Base-by-base conservation (phyloP, 2,797 vertebrate genomes). In the Mus minutoides region DNA sequence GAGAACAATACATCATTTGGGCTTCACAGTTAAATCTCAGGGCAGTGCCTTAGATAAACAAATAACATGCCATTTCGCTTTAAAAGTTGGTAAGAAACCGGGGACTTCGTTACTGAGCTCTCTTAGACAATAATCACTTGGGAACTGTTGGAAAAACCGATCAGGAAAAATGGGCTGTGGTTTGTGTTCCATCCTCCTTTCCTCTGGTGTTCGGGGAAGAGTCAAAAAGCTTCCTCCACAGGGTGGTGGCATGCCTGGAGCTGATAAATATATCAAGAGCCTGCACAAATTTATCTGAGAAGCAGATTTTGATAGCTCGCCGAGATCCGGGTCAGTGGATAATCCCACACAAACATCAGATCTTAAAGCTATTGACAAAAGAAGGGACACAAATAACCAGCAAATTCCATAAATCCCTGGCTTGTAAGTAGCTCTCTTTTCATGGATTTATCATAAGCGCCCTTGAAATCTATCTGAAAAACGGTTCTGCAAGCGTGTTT, bases 261-360 rank as follows among this genome's bases (percentile, higher is more conserved):
- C 98, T 97, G 98, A 98, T 98, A 98, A 98, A 98, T 97, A 95
- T 92, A 97, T 98, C 97, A 92, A 92, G 79, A 75, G 56, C 83
- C 46, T n/a, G 80, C 96, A 34, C 0, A 82, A 91, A 98, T 98
- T 98, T 98, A 98, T 98, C 98, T 98, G 88, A 10, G 95, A 97
- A 96, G 79, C 97, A 98, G 98, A 98, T 98, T 98, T 97, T 96
- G 98, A 98, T 98, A 97, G 97, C 97, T 97, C 14, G 71, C 94
- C 80, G 85, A 97, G 98, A 98, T 98, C 98, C 98, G 97, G 98
- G 98, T 98, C 98, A 98, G 97, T 96, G 97, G 98, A 98, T 98
- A 98, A 98, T 98, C 98, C 97, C 87, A 31, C 95, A 87, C 97
- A 97, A 98, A 98, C 94, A 93, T 97, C 97, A 97, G 97, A 98